phyloP scores from a whole-genome alignment of 2,888 invertebrate genomes.

The Ephialtes manifestator region DNA sequence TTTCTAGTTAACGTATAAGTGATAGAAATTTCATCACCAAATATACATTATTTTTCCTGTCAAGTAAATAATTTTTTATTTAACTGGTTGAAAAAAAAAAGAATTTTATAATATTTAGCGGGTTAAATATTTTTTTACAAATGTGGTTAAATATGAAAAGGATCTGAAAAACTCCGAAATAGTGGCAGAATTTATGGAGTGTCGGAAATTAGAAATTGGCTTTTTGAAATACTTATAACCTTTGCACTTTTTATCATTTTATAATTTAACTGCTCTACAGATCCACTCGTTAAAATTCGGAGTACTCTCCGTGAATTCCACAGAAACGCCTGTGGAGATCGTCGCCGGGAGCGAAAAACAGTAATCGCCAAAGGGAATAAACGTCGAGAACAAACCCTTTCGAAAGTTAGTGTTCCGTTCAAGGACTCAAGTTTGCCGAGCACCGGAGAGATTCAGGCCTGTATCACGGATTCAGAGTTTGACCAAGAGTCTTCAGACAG shows the following conservation, averaged over 20 bases:
- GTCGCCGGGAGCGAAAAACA: background rate
- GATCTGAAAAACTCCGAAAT: too few species aligned
- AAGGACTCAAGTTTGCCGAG: slow-evolving; percentile 3
- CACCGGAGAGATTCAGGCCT: slow-evolving; percentile 19
- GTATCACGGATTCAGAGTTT: slow-evolving; percentile 30
- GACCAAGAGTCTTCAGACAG: slow-evolving; percentile 34
- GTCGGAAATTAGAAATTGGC: background rate
- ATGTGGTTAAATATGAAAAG: too few species aligned
- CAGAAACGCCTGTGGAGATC: background rate
- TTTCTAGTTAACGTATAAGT: too few species aligned
- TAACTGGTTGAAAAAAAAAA: too few species aligned
- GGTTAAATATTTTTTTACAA: too few species aligned
- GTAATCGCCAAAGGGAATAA: slow-evolving; percentile 12
- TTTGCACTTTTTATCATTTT: background rate
- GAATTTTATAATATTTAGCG: too few species aligned
- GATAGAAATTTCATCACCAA: too few species aligned
- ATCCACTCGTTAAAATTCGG: slow-evolving; percentile 47
- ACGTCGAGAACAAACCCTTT: background rate
- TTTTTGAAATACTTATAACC: background rate
- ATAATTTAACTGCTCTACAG: slow-evolving; percentile 37
- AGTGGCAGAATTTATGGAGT: too few species aligned
- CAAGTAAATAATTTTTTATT: too few species aligned
- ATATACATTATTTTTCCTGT: too few species aligned
- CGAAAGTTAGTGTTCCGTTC: slow-evolving; percentile 10
- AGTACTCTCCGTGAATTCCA: slow-evolving; percentile 39